phyloP scores from a whole-genome alignment of 2,797 vertebrate genomes.

The Poecilia wingei region DNA sequence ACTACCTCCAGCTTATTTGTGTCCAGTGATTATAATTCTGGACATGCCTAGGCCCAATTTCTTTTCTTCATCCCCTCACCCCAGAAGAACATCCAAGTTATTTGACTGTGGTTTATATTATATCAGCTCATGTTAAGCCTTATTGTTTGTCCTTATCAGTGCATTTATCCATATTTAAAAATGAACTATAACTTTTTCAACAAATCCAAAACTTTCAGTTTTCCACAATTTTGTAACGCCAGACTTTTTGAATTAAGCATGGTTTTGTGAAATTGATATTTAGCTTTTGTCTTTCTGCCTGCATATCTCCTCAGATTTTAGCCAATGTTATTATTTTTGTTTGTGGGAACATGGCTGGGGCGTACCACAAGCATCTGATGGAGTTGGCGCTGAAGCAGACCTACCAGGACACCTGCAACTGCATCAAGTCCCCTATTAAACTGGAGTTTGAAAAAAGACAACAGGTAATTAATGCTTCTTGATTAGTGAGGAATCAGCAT shows the following conservation, averaged over 20 bases:
- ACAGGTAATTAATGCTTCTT: slow-evolving; percentile 82
- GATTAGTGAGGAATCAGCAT: background rate
- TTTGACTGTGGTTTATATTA: background rate
- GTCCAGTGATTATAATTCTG: background rate
- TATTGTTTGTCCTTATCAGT: background rate
- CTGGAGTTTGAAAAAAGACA: slow-evolving; percentile 97
- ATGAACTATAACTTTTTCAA: background rate
- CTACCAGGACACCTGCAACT: slow-evolving; percentile 97
- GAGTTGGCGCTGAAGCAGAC: slow-evolving; percentile 95
- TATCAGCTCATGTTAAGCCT: background rate
- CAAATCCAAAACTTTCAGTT: background rate
- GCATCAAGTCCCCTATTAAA: slow-evolving; percentile 98
- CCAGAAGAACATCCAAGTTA: background rate
- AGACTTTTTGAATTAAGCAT: background rate
- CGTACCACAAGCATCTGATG: slow-evolving; percentile 98
- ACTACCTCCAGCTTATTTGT: background rate
- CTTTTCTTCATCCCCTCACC: background rate
- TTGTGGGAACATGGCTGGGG: slow-evolving; percentile 96
- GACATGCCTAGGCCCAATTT: background rate
- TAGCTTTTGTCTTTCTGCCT: background rate
- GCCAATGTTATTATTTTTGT: slow-evolving; percentile 97
- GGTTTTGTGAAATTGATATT: background rate
- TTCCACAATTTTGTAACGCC: background rate
- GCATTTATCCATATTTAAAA: background rate
- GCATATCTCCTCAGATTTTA: slow-evolving; percentile 84